phyloP scores from a whole-genome alignment of 2,888 invertebrate genomes.

The Oscheius sp. region DNA sequence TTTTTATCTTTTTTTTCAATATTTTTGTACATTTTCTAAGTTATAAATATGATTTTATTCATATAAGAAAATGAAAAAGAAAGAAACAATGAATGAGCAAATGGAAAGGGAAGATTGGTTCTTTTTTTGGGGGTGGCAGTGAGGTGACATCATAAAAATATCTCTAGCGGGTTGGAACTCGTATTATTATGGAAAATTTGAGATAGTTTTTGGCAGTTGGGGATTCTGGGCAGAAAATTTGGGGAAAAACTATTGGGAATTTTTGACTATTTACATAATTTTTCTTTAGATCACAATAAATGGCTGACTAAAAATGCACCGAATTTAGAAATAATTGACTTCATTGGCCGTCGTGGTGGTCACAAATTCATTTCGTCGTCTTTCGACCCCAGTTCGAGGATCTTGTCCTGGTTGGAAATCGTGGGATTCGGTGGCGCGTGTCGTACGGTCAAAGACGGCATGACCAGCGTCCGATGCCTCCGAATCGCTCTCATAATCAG shows the following conservation, averaged over 20 bases:
- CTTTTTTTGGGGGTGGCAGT: background rate
- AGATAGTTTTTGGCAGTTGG: background rate
- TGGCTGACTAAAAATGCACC: constrained; percentile 3
- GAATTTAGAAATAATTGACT: constrained; percentile 58
- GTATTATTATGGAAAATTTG: constrained; percentile 32
- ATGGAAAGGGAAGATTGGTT: background rate
- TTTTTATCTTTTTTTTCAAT: background rate
- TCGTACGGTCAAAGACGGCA: constrained; percentile 52
- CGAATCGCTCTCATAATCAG: constrained; percentile 50
- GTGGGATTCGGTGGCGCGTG: constrained; percentile 52
- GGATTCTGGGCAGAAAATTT: background rate
- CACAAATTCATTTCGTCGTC: constrained; percentile 55
- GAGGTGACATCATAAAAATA: background rate
- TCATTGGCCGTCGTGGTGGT: constrained; percentile 62
- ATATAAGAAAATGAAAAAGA: background rate
- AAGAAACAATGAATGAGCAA: background rate
- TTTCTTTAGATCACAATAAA: too few species aligned
- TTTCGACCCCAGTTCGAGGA: constrained; percentile 58
- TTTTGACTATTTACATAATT: constrained; percentile 6
- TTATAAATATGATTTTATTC: constrained; percentile 30
- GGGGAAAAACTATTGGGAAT: background rate
- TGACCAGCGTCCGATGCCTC: constrained; percentile 53
- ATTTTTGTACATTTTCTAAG: background rate
- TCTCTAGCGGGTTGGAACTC: constrained; percentile 22
- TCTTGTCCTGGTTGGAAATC: constrained; percentile 63